Base-by-base conservation (phyloP, 2,113 vertebrate species). In the Chaetura pelagica region DNA sequence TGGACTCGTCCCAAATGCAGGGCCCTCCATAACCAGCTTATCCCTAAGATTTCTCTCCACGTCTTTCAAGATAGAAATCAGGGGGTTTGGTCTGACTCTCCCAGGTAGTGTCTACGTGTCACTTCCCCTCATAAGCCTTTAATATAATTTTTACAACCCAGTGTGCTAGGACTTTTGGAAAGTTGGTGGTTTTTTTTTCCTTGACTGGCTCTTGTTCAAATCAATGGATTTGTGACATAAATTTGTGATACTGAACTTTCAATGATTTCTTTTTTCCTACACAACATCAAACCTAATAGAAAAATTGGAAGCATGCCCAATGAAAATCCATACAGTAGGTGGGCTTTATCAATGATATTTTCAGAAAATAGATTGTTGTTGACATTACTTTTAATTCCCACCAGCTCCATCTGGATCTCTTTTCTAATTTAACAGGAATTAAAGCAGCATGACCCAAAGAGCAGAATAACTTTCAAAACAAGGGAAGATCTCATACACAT, bases 231-330 rank as follows among this genome's bases (percentile, higher is more conserved):
- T 86, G 40, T 91, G 66, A 64, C 44, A 78, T 34, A 64, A 92
- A 81, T 74, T 81, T 54, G 30, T 75, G 64, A 74, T 93, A 73
- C 18, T 57, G 64, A 94, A 82, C 20, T 80, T 93, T 21, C 49
- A 75, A n/a, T 82, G 32, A 21, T 55, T 62, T 71, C 78, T 79
- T 84, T 88, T 80, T 55, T 7, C 63, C 71, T 75, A 35, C 46
- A 78, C 48, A 89, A 96, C 80, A 52, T 94, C 91, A 94, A 86
- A 90, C 44, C 91, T 88, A 89, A 87, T 51, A 86, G 93, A 89
- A 92, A 94, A 84, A 71, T 32, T 86, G 80, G 68, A 96, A 93
- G 22, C 52, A 66, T 87, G 88, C 90, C 90, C 61, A 93, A 16
- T 92, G 86, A 94, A 95, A 95, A 87, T 59, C 79, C 8, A 8